A percentile compares a stretch with the other conserved stretches of the same genome.
Evolutionary conservation across 2,113 vertebrate species (phyloP).

Genomic region (Pimephales promelas): DNA sequence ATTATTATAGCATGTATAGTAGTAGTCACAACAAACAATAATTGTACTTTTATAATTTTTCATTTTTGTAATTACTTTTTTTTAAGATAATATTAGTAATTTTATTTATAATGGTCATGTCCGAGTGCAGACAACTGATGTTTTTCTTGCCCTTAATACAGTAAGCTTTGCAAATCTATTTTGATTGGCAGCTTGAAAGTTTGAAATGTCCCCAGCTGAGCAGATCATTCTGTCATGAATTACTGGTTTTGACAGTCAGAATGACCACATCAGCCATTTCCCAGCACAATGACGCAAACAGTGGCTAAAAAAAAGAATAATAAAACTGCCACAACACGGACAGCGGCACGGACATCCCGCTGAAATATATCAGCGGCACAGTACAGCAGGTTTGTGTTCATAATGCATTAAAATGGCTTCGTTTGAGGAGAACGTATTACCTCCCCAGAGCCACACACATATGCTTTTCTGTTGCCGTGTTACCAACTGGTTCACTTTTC

Average conservation of each 20-base stretch:
- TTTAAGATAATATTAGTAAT: neutral
- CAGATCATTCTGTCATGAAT: slow-evolving; percentile 3
- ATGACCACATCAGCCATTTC: slow-evolving; percentile 31
- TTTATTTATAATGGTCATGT: no score
- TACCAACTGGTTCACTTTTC: slow-evolving; percentile 41
- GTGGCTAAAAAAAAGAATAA: slow-evolving; percentile 14
- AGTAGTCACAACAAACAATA: no score
- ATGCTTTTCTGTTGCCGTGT: slow-evolving; percentile 46
- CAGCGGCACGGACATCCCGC: neutral
- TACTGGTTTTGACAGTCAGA: slow-evolving; percentile 15
- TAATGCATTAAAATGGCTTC: neutral
- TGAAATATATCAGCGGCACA: neutral
- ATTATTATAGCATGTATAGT: no score
- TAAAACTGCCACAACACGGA: slow-evolving; percentile 17
- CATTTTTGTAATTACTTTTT: neutral
- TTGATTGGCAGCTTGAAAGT: slow-evolving; percentile 24
- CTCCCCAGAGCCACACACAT: slow-evolving; percentile 4
- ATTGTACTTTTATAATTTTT: neutral
- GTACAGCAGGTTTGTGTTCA: neutral
- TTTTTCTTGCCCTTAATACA: neutral
- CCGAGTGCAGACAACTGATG: neutral
- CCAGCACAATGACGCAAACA: slow-evolving; percentile 10
- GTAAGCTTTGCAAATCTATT: neutral
- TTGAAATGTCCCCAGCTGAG: slow-evolving; percentile 4
- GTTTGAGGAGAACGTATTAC: neutral